Percentiles rank a stretch among this genome's conserved stretches.
phyloP scores from a whole-genome alignment of 2,113 vertebrate species.

The Aviceda subcristata region DNA sequence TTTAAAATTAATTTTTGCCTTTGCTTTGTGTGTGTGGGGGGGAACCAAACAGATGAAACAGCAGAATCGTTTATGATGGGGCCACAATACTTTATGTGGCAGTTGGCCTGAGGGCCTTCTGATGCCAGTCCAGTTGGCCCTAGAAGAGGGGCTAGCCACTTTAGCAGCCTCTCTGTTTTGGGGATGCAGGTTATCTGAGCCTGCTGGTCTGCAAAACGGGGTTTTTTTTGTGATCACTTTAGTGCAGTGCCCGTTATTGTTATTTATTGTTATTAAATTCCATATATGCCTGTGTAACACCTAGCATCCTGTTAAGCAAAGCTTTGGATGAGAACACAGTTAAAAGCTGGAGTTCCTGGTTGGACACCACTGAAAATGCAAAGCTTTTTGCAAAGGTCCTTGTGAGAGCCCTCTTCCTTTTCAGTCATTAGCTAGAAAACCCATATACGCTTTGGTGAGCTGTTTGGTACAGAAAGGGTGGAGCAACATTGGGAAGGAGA shows the following conservation, averaged over 20 bases:
- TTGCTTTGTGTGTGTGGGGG: too few relatives aligned
- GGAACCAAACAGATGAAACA: not conserved
- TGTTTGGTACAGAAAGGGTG: conserved; percentile 27
- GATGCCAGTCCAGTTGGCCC: not conserved
- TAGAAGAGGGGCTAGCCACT: not conserved
- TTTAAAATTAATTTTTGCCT: not conserved
- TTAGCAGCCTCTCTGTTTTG: not conserved
- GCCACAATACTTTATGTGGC: not conserved
- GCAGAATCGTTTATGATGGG: not conserved
- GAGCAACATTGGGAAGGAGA: conserved; percentile 28
- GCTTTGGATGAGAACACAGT: not conserved
- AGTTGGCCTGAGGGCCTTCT: not conserved
- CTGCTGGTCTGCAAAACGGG: not conserved
- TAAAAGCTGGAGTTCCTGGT: conserved; percentile 38
- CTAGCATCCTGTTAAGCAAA: conserved; percentile 42
- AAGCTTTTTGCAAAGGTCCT: not conserved
- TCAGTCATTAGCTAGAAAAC: conserved; percentile 25
- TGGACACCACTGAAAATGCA: not conserved
- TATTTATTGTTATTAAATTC: conserved; percentile 18
- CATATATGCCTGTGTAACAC: not conserved
- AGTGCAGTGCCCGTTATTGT: not conserved
- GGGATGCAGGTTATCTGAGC: not conserved
- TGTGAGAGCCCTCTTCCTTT: conserved; percentile 17
- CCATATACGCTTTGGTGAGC: not conserved
- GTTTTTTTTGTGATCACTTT: not conserved